Conservation (phyloP, 2,113 vertebrate genomes). For the Tragelaphus imberbis region DNA sequence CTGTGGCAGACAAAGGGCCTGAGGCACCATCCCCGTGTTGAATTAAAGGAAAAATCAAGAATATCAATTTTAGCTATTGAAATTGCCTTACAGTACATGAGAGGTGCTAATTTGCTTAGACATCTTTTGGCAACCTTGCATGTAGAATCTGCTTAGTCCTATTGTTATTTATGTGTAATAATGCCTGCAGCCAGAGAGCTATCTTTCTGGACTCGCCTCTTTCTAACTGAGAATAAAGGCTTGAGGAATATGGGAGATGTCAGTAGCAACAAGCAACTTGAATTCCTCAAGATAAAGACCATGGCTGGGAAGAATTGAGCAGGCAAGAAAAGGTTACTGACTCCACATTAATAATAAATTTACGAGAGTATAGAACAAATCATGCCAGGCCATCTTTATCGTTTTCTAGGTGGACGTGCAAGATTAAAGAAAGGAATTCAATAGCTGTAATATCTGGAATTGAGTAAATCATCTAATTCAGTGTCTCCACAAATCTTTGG, state of each 20-base stretch:
- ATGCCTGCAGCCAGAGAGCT: constrained; percentile 25
- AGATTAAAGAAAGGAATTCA: constrained; percentile 76
- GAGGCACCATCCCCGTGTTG: neutral
- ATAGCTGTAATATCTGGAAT: constrained; percentile 72
- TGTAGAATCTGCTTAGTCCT: neutral
- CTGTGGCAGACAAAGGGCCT: neutral
- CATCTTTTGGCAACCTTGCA: constrained; percentile 48
- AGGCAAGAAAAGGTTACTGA: constrained; percentile 57
- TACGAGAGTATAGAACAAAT: constrained; percentile 53
- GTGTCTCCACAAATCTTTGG: constrained; percentile 71
- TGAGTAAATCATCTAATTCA: constrained; percentile 76
- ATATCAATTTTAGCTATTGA: neutral
- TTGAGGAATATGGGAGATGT: constrained; percentile 60
- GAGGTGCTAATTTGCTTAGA: constrained; percentile 44
- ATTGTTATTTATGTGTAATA: constrained; percentile 47
- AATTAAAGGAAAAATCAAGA: constrained; percentile 1
- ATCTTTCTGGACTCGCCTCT: constrained; percentile 36
- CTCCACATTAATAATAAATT: constrained; percentile 65
- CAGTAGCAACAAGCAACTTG: constrained; percentile 67
- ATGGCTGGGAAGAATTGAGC: constrained; percentile 59
- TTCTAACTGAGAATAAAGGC: constrained; percentile 45
- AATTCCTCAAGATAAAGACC: constrained; percentile 69
- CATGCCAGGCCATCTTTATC: constrained; percentile 68
- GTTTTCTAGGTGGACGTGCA: constrained; percentile 67
- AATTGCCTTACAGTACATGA: neutral